Evolutionary conservation across 2,888 invertebrate genomes (phyloP), one percentile per base, ranked within the genome.

Genomic region (Magallana nippona): DNA sequence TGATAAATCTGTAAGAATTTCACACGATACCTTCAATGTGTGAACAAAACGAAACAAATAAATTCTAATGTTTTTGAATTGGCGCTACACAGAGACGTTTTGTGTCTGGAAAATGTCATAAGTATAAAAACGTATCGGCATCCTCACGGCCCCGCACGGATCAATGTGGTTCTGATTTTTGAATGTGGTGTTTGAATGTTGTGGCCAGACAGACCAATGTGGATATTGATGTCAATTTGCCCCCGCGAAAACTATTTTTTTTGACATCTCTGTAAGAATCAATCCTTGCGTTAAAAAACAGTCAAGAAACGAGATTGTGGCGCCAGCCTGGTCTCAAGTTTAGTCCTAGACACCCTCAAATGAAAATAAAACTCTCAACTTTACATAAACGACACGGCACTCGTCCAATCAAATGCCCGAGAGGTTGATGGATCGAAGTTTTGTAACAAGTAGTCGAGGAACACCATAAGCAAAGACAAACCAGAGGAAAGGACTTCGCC

Each of bases 31-130:
- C 27, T 15, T 22, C 71, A 27, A 71, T 22, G 71, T 71, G 71
- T 71, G 71, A 71, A 71, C 22, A 71, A 22, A 71, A 71, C 27
- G 71, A 71, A 71, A 71, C 71, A 71, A 71, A 71, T 71, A 22
- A 71, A 71, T 71, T 71, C 71, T 71, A 71, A 71, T 71, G 71
- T 71, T 71, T 71, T 71, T 71, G 32, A 71, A 71, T 71, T 71
- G 71, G 71, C 71, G 71, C 71, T 71, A 71, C 27, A 71, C 71
- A 22, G 71, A 22, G 71, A 71, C 71, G 32, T 32, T 71, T 10
- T 71, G 32, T 27, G 71, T 71, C 71, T 71, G 71, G 71, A 71
- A 71, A 71, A 71, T 71, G 71, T 71, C 71, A 27, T 13, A 32
- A 71, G 32, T 71, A 71, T 71, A 71, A 71, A 71, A 71, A 71